Conservation (phyloP, 2,888 invertebrate genomes). For the Pedicia rivosa region DNA sequence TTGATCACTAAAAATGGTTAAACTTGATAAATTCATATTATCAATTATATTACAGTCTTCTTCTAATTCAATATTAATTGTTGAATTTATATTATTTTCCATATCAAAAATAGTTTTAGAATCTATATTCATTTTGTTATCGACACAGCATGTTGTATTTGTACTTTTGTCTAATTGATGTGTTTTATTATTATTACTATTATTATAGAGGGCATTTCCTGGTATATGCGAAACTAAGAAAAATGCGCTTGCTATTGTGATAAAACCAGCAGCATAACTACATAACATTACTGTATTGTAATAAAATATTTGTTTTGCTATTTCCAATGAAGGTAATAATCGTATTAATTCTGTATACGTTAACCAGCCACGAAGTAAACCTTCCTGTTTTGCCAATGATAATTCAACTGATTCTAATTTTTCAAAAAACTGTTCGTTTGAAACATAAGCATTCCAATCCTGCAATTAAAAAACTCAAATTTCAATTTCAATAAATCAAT, state of each 20-base stretch:
- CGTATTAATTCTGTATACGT: constrained; percentile 64
- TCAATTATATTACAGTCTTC: too few species aligned
- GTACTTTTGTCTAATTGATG: too few species aligned
- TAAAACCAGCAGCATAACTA: constrained; percentile 29
- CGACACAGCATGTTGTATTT: too few species aligned
- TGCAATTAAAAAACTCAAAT: constrained; percentile 12
- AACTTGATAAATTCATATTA: too few species aligned
- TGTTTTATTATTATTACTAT: neutral
- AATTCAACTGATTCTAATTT: constrained; percentile 53
- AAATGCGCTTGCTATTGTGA: constrained; percentile 30
- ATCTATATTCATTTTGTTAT: too few species aligned
- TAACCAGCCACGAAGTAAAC: constrained; percentile 57
- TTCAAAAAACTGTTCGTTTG: constrained; percentile 55
- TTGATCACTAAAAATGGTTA: too few species aligned
- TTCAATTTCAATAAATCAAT: neutral
- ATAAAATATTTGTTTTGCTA: constrained; percentile 24
- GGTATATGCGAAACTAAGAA: constrained; percentile 36
- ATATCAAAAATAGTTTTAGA: too few species aligned
- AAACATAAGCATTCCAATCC: constrained; percentile 81
- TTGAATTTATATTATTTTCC: too few species aligned
- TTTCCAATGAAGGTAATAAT: constrained; percentile 24
- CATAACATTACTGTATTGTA: constrained; percentile 25
- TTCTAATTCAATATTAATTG: too few species aligned
- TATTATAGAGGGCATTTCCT: constrained; percentile 27
- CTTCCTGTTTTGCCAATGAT: constrained; percentile 57